Base-by-base conservation (phyloP, 1,140 invertebrate genomes). In the Tigriopus japonicus region DNA sequence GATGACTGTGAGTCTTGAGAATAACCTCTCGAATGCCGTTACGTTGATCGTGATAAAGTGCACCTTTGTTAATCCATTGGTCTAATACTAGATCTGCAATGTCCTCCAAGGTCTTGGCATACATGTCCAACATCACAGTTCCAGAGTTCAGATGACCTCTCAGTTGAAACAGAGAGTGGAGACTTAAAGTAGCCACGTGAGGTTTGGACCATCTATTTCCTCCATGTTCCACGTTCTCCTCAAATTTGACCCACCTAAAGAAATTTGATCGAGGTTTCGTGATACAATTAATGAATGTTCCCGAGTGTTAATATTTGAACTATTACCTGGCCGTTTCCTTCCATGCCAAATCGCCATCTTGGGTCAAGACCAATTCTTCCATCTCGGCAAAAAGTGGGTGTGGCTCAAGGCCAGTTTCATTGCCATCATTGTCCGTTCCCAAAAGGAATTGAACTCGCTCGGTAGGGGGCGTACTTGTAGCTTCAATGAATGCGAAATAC, bases 161-260 rank as follows among this genome's bases (percentile, higher is more conserved):
- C 23, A 75, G 62, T 63, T 74, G 69, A 60, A 74, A 70, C 1
- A 75, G 60, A n/a, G 72, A 70, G 60, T 75, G 73, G 15, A 93
- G 74, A 1, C 87, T 90, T 24, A 94, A 74, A 7, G 73, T 73
- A 10, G 73, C 72, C 21, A 94, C 89, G 70, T 92, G 88, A 1
- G 89, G 90, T 71, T 94, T 94, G 5, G 87, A 91, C 89, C 89
- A 74, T 19, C 73, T 64, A 62, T 74, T 73, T 19, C 72, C 70
- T 23, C 69, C 72, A 64, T 74, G 70, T 64, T 75, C 74, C 10
- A 75, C 73, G 59, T 74, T 70, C 63, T 74, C 73, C 63, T 74
- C 74, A 64, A 74, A 74, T 56, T 75, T 75, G 7, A 74, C 70
- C 73, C 73, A 74, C 52, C 73, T 71, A 56, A 28, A 35, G 12